phyloP scores from a whole-genome alignment of 2,113 vertebrate genomes.

The Hyperopisus bebe region DNA sequence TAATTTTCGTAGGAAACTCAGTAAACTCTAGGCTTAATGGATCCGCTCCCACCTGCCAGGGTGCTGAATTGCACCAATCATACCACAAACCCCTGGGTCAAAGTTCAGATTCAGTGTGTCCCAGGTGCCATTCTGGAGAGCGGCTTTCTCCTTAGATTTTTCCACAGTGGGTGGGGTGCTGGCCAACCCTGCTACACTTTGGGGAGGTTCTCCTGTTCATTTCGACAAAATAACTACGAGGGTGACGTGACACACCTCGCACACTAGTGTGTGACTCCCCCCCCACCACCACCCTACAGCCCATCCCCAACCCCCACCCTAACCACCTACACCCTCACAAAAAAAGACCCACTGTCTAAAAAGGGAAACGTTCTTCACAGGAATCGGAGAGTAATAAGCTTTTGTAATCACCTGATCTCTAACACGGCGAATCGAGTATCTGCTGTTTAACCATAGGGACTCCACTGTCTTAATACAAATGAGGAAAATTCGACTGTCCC shows the following conservation, averaged over 20 bases:
- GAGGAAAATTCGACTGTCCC: not conserved
- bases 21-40: not conserved
- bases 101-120: not conserved
- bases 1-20: not conserved
- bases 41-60: not conserved
- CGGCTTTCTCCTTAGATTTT: not conserved
- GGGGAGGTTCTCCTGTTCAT: not conserved
- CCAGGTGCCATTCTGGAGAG: not conserved
- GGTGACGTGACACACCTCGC: not conserved
- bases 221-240: not conserved
- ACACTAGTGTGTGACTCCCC: not conserved
- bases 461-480: not conserved
- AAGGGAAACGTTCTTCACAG: not conserved
- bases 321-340: conserved; percentile 15
- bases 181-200: not conserved
- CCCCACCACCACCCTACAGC: not conserved
- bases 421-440: conserved; percentile 18
- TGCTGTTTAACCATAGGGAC: conserved; percentile 7
- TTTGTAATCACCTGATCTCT: conserved; percentile 37
- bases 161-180: not conserved
- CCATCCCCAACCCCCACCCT: too few relatives aligned
- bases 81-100: not conserved
- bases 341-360: conserved; percentile 13
- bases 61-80: not conserved
- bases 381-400: not conserved